phyloP scores from a whole-genome alignment of 2,113 vertebrate species.

The Tautogolabrus adspersus region DNA sequence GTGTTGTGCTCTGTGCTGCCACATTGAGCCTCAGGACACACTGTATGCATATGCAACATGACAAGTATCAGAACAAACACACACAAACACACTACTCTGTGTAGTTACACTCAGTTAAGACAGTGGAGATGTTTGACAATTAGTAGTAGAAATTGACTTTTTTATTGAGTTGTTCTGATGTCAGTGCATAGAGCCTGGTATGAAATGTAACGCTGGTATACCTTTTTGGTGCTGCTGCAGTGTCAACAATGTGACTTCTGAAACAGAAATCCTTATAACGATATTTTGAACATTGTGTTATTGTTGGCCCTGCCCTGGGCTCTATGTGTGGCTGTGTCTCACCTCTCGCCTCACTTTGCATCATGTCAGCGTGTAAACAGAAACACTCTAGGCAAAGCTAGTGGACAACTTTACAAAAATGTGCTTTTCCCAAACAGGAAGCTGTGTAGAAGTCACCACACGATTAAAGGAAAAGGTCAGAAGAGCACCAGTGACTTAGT shows the following conservation, averaged over 20 bases:
- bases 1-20: not conserved
- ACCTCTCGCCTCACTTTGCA: not conserved
- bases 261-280: not conserved
- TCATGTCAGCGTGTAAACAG: slow-evolving; percentile 1
- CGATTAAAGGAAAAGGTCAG: not conserved
- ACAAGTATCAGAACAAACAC: slow-evolving; percentile 1
- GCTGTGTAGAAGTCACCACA: not conserved
- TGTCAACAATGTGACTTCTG: not conserved
- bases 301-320: not conserved
- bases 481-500: not conserved
- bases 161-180: not conserved
- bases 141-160: not conserved
- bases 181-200: not conserved
- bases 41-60: slow-evolving; percentile 14
- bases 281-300: not conserved
- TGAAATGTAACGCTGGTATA: not conserved
- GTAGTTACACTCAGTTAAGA: not conserved
- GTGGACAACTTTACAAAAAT: not conserved
- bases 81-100: not conserved
- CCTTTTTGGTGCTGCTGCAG: not conserved
- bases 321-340: not conserved
- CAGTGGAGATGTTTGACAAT: not conserved
- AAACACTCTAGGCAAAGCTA: not conserved
- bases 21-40: not conserved
- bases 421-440: not conserved